Evolutionary conservation across 2,113 vertebrate species (phyloP).

Genomic region (Eurypyga helias): DNA sequence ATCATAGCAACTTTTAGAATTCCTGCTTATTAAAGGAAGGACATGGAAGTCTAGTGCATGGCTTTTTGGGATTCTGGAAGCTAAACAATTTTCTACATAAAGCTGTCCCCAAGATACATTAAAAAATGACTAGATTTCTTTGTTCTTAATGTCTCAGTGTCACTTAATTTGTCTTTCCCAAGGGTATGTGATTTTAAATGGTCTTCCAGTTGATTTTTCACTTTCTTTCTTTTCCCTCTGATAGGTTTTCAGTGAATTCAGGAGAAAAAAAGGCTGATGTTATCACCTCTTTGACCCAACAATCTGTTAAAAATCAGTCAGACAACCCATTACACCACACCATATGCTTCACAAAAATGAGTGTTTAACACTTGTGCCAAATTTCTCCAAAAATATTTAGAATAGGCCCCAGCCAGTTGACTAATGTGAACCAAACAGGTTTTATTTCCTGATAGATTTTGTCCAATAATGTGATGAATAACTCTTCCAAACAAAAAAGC

Average conservation of each 20-base stretch:
- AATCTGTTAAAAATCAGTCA: background rate
- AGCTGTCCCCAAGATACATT: background rate
- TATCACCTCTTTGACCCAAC: background rate
- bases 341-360: slow-evolving; percentile 24
- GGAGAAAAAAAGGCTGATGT: background rate
- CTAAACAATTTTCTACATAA: background rate
- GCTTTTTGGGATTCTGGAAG: background rate
- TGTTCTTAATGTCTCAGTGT: background rate
- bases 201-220: background rate
- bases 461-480: background rate
- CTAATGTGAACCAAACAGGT: background rate
- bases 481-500: background rate
- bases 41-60: background rate
- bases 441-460: slow-evolving; percentile 30
- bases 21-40: background rate
- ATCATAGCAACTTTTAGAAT: background rate
- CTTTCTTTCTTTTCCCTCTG: background rate
- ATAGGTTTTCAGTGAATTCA: background rate
- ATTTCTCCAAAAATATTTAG: slow-evolving; percentile 26
- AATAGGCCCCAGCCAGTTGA: background rate
- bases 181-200: background rate
- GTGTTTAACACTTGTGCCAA: background rate
- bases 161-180: background rate
- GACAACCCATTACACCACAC: background rate
- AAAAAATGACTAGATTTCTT: background rate